Evolutionary conservation across 2,797 vertebrate genomes (phyloP).

Genomic region (Enteromius radiatus): DNA sequence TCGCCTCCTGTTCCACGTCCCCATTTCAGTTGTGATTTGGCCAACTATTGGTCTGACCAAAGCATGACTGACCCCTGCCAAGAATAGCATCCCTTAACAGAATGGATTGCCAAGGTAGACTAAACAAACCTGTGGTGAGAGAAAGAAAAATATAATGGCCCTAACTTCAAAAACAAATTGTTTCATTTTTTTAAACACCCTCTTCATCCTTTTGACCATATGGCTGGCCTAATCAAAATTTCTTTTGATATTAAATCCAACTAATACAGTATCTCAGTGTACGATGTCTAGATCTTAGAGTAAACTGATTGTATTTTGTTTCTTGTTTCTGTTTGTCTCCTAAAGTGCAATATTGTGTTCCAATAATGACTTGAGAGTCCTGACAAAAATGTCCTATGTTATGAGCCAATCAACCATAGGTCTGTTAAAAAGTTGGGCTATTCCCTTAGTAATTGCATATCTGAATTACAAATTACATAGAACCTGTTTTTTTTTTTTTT

Average conservation of each 20-base stretch:
- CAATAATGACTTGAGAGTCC: constrained; percentile 73
- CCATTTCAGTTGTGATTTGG: constrained; percentile 64
- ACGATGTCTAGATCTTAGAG: constrained; percentile 56
- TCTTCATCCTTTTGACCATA: constrained; percentile 28
- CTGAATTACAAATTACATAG: constrained; percentile 44
- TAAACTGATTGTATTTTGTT: constrained; percentile 62
- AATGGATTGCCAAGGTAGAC: constrained; percentile 57
- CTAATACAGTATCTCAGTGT: constrained; percentile 48
- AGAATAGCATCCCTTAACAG: constrained; percentile 63
- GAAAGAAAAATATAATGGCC: constrained; percentile 56
- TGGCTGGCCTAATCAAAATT: constrained; percentile 26
- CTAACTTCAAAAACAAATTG: constrained; percentile 1
- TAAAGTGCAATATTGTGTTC: constrained; percentile 76
- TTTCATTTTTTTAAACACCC: background rate
- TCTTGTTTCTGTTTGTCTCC: constrained; percentile 64
- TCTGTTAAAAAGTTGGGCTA: constrained; percentile 58
- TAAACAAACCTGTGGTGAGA: constrained; percentile 58
- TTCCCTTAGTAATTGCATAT: constrained; percentile 54
- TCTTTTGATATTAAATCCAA: constrained; percentile 38
- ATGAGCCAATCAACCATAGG: constrained; percentile 58
- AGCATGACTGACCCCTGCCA: constrained; percentile 62
- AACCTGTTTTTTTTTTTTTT: background rate
- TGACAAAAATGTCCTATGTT: constrained; percentile 57
- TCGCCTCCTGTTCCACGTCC: constrained; percentile 48
- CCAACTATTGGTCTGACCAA: constrained; percentile 65